These are phyloP conservation scores for Balaeniceps rex DNA, from an alignment of 2,113 vertebrate species.

Conservation along the genomic window DNA sequence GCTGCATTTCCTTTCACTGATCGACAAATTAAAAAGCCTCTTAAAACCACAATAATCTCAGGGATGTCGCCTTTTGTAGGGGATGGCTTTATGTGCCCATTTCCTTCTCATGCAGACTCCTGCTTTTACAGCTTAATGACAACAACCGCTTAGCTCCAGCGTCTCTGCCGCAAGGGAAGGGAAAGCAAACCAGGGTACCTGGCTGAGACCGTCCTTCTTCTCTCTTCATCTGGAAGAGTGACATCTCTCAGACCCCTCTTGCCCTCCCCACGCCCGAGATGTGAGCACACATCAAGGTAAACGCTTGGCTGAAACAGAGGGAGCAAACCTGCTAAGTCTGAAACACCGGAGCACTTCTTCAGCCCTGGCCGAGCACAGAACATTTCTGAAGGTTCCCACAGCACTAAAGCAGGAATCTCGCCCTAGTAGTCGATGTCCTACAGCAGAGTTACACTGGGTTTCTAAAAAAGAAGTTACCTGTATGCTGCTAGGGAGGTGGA, in stretches of 20 bases:
- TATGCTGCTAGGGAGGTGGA: background rate
- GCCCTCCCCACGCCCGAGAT: fast-evolving
- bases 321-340: background rate
- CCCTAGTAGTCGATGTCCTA: background rate
- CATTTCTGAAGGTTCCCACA: background rate
- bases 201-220: background rate
- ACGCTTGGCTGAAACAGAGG: background rate
- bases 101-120: background rate
- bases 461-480: background rate
- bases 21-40: background rate
- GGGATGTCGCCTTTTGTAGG: background rate
- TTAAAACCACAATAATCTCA: background rate
- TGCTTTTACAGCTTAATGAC: background rate
- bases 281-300: background rate
- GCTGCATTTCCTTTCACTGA: background rate
- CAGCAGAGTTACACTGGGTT: background rate
- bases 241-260: background rate
- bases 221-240: background rate
- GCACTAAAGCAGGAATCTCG: background rate
- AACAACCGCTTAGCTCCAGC: background rate
- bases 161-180: background rate
- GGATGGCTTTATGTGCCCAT: background rate
- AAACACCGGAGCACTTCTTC: background rate
- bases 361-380: background rate
- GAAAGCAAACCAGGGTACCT: background rate